A percentile compares a stretch with the other conserved stretches of the same genome.
phyloP scores from a whole-genome alignment of 2,888 invertebrate genomes.

The Rhogogaster chlorosoma region DNA sequence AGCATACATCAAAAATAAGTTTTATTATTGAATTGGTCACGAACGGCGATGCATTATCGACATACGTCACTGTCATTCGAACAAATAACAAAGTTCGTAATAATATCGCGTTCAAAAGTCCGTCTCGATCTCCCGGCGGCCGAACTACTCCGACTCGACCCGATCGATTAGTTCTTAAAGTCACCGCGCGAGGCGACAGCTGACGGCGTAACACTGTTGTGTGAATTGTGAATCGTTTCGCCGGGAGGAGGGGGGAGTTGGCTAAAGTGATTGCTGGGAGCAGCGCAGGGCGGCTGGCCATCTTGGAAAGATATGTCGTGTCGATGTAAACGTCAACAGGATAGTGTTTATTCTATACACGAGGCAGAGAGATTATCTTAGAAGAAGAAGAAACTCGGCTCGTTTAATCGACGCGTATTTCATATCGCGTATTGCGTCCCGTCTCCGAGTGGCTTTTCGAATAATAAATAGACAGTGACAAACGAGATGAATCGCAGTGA shows the following conservation, averaged over 20 bases:
- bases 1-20: background rate
- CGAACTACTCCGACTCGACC: background rate
- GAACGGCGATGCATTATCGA: background rate
- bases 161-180: background rate
- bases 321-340: constrained; percentile 70
- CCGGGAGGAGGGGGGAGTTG: background rate
- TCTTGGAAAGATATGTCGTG: constrained; percentile 73
- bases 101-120: background rate
- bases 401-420: background rate
- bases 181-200: background rate
- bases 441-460: background rate
- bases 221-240: background rate
- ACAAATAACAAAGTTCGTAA: background rate
- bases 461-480: background rate
- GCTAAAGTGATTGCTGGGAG: constrained; percentile 50
- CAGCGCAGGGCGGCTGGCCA: constrained; percentile 63
- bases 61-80: background rate
- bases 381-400: background rate
- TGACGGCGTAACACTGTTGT: background rate
- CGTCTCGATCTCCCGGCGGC: background rate
- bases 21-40: background rate
- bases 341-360: constrained; percentile 64
- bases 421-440: background rate
- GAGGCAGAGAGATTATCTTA: background rate
- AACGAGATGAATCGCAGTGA: constrained; percentile 90